Evolutionary conservation across 2,888 invertebrate genomes (phyloP), one percentile per base, ranked within the genome.

Genomic region (Orthosia cruda): DNA sequence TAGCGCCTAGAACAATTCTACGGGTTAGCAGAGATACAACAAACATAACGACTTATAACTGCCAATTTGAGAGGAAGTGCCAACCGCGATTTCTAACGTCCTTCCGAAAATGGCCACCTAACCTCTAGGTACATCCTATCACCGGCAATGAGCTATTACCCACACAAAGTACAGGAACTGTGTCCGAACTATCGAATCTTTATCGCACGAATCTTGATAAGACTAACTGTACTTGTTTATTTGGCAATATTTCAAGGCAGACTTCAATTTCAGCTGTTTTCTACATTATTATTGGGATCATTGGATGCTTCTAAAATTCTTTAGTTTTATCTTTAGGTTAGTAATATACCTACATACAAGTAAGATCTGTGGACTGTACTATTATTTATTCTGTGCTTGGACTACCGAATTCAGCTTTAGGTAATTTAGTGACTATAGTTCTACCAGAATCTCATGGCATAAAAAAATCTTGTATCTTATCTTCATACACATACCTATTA

Each of bases 11-110:
- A 71, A 67, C 3, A 71, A 32, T 47, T 65, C 12, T 64, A 12
- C 50, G 12, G 47, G 61, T 62, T 20, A 71, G 18, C 61, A 54
- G 58, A 64, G 50, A 71, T 55, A 61, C 40, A 74, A 18, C 40
- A 80, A 80, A 74, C 54, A 52, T 66, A 66, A 80, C 15, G 20
- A 65, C 26, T 61, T 49, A 52, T 69, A 79, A 77, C 68, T 74
- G 69, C 59, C 69, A 77, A 86, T 72, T 76, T 63, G 58, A 84
- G 81, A 90, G 93, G 92, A 93, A 90, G 86, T 90, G 76, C 86
- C 83, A 88, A 82, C 89, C 86, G 88, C 94, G 95, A 94, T 95
- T 95, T 95, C 95, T 94, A 94, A 88, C 91, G 89, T 93, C 93
- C 94, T 95, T 95, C 94, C 94, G 86, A 92, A 91, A 88, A 82